Conservation (phyloP, 2,888 invertebrate species). For the Exephanes ischioxanthus region DNA sequence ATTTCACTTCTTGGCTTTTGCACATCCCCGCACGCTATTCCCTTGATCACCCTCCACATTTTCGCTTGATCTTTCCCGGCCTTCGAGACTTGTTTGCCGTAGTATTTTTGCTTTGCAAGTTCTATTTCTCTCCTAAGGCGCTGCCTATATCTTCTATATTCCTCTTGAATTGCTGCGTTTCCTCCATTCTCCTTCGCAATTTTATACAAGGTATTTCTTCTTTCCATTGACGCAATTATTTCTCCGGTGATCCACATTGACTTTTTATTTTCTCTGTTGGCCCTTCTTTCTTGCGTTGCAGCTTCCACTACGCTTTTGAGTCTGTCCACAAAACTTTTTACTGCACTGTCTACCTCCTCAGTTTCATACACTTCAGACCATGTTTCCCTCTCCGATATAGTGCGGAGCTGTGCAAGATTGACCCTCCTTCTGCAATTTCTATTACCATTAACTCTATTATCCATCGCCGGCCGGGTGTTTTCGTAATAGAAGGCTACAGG, state of each 20-base stretch:
- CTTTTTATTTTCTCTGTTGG: not conserved
- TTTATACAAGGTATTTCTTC: not conserved
- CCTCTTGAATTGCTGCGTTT: not conserved
- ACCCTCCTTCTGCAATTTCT: not conserved
- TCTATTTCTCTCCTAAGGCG: too few relatives aligned
- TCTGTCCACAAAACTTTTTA: not conserved
- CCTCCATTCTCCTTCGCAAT: not conserved
- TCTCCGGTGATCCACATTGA: not conserved
- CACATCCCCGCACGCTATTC: not conserved
- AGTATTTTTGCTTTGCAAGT: not conserved
- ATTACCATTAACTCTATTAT: not conserved
- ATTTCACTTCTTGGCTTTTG: not conserved
- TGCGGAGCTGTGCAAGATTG: not conserved
- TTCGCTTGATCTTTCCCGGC: not conserved
- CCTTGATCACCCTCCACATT: constrained; percentile 4
- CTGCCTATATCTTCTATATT: not conserved
- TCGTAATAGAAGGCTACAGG: not conserved
- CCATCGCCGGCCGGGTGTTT: too few relatives aligned
- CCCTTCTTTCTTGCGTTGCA: not conserved
- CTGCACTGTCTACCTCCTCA: not conserved
- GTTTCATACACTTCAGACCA: not conserved
- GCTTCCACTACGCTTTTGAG: not conserved
- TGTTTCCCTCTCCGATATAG: not conserved
- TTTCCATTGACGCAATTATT: not conserved
- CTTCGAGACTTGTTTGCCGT: not conserved